phyloP scores from a whole-genome alignment of 2,113 vertebrate genomes.

The Ploceus nigricollis region DNA sequence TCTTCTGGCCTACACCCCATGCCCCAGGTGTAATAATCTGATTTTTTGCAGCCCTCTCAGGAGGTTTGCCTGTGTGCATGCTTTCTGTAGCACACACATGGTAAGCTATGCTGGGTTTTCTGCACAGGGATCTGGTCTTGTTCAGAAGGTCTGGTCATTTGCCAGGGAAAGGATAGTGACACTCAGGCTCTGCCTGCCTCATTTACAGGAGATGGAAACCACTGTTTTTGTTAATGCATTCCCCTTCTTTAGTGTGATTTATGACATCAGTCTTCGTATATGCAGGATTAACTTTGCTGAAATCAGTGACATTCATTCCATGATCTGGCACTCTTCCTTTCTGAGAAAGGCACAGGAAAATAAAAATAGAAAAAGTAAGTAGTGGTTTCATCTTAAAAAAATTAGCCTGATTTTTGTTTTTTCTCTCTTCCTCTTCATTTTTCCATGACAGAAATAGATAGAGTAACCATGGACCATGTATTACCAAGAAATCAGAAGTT shows the following conservation, averaged over 20 bases:
- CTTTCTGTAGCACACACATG: fast-evolving
- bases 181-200: not conserved
- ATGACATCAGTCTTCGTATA: not conserved
- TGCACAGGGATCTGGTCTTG: not conserved
- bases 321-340: not conserved
- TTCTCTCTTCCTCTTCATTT: not conserved
- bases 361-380: not conserved
- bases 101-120: not conserved
- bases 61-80: not conserved
- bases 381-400: not conserved
- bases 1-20: not conserved
- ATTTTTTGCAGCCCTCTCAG: not conserved
- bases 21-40: not conserved
- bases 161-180: not conserved
- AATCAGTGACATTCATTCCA: not conserved
- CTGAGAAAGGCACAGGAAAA: not conserved
- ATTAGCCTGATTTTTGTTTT: not conserved
- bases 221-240: not conserved
- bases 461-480: not conserved
- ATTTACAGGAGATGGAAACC: not conserved
- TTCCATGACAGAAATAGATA: not conserved
- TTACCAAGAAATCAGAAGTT: not conserved
- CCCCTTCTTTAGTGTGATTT: not conserved
- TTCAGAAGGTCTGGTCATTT: not conserved
- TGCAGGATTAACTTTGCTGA: not conserved